A percentile compares a stretch with the other conserved stretches of the same genome.
phyloP scores from a whole-genome alignment of 2,113 vertebrate species.

The Mionectes macconnelli region DNA sequence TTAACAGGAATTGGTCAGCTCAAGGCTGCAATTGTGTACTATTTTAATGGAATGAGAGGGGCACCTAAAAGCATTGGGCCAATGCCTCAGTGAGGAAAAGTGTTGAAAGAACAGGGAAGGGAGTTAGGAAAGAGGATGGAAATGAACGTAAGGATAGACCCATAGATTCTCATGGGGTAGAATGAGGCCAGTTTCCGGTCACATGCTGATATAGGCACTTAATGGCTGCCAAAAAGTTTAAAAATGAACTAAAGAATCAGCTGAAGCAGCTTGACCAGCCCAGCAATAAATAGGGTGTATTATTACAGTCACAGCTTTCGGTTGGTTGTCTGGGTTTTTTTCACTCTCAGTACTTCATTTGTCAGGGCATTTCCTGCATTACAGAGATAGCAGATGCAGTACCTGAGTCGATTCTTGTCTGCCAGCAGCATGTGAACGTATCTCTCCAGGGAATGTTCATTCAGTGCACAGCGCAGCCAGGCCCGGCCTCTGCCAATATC shows the following conservation, averaged over 20 bases:
- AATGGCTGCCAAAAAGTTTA: neutral
- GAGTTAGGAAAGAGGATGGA: neutral
- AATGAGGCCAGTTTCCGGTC: neutral
- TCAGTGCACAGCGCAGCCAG: conserved; percentile 95
- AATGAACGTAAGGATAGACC: neutral
- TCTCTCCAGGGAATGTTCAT: conserved; percentile 95
- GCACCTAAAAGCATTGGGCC: neutral
- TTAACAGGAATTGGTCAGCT: neutral
- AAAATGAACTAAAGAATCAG: neutral
- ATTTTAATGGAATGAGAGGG: neutral
- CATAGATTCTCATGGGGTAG: neutral
- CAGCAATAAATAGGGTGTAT: neutral
- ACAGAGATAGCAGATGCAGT: neutral
- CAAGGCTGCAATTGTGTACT: neutral
- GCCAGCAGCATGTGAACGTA: conserved; percentile 91
- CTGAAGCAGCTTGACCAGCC: neutral
- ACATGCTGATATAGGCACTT: neutral
- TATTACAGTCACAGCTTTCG: neutral
- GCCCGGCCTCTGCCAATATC: conserved; percentile 91
- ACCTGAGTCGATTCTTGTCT: conserved; percentile 88
- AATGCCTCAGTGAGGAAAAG: neutral
- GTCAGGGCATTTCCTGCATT: neutral
- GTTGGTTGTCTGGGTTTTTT: neutral
- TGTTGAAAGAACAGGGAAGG: neutral
- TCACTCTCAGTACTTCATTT: neutral